A percentile compares a stretch with the other conserved stretches of the same genome.
Conservation (phyloP, 2,113 vertebrate species). For the Lagopus muta region DNA sequence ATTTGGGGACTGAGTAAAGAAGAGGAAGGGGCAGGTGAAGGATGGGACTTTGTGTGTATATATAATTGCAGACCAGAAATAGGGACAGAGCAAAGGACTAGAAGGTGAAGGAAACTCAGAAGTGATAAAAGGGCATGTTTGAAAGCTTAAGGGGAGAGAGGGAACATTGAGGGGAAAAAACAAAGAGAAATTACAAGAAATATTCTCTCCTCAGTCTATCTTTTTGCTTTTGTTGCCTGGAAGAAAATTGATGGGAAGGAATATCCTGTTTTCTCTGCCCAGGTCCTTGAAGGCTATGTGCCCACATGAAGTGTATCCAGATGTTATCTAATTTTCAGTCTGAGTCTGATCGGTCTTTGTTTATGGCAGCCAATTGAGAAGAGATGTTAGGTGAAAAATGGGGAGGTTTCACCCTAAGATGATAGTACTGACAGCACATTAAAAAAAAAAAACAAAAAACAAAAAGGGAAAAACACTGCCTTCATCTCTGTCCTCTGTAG, state of each 20-base stretch:
- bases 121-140: not conserved
- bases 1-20: not conserved
- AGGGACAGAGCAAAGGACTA: not conserved
- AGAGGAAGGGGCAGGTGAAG: not conserved
- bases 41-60: not conserved
- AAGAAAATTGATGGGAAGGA: not conserved
- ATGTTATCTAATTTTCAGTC: not conserved
- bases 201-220: not conserved
- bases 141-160: not conserved
- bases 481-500: not conserved
- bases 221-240: not conserved
- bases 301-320: not conserved
- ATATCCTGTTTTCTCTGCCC: not conserved
- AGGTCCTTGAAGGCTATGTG: not conserved
- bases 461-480: not conserved
- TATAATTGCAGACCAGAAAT: rapidly evolving
- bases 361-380: not conserved
- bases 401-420: not conserved
- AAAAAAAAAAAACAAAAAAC: not conserved
- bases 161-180: not conserved
- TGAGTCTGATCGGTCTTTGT: not conserved
- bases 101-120: not conserved
- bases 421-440: not conserved
- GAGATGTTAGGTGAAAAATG: not conserved
- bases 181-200: not conserved